Percentiles rank a stretch among this genome's conserved stretches.
These are phyloP conservation scores for Sarcophilus harrisii DNA, from an alignment of 2,797 vertebrate species.

Conservation along the genomic window DNA sequence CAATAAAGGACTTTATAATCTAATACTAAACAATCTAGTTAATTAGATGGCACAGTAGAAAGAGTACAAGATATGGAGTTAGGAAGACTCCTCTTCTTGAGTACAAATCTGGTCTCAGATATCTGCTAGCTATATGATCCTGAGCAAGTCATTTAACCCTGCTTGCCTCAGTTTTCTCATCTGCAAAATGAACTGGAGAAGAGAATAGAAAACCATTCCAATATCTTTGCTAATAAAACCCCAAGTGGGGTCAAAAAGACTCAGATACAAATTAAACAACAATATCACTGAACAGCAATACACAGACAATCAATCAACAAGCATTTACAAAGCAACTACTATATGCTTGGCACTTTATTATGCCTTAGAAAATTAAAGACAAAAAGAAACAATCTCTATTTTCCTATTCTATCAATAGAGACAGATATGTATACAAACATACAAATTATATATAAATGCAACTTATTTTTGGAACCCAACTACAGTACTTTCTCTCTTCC, in stretches of 20 bases:
- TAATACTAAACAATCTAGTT: not conserved
- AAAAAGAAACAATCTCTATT: not conserved
- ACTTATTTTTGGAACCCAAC: not conserved
- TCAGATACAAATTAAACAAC: not conserved
- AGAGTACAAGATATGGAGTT: not conserved
- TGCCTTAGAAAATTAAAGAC: not conserved
- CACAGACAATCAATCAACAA: not conserved
- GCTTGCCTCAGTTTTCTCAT: not conserved
- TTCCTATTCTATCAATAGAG: not conserved
- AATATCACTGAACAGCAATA: not conserved
- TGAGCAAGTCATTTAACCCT: not conserved
- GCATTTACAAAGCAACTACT: not conserved
- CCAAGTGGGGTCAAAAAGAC: not conserved
- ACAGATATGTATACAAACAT: not conserved
- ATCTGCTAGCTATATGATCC: not conserved
- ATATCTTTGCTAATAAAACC: not conserved
- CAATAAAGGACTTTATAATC: not conserved
- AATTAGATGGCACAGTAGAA: not conserved
- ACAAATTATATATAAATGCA: not conserved
- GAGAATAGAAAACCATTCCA: not conserved
- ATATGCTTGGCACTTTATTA: not conserved
- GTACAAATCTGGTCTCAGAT: not conserved
- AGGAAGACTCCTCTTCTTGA: not conserved
- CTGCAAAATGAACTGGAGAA: not conserved
- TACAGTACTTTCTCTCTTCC: not conserved